Base-by-base conservation (phyloP, 2,888 invertebrate genomes). In the Mamestra brassicae region DNA sequence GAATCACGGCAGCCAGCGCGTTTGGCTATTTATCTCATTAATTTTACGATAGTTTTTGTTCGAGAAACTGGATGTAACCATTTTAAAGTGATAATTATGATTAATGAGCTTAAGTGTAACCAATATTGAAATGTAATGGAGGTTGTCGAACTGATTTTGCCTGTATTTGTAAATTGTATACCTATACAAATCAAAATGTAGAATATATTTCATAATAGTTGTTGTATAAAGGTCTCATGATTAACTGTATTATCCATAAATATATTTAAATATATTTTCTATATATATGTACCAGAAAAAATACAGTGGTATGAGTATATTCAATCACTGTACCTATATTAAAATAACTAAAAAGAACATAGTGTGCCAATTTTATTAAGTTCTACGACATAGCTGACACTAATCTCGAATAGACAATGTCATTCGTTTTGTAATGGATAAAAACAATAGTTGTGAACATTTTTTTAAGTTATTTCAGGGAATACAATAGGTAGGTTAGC, bases 71-170 rank as follows among this genome's bases (percentile, higher is more conserved):
- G 45, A 45, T 42, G 7, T 45, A 62, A 45, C 15, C 52, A 45
- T 38, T 15, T 38, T 52, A n/a, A 71, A 55, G 63, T 57, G n/a
- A 54, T 42, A 66, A 36, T 68, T 38, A 60, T 38, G 60, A 67
- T 26, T 26, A 17, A 67, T 72, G 84, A 80, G 66, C 72, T 80
- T 83, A 64, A 26, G 45, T 50, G 60, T 70, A 70, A 81, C 38
- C 36, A 71, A 68, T 60, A 34, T 61, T 82, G 15, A 75, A 62
- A 60, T 76, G 38, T 58, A 75, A 36, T 42, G 58, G 36, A 58
- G 62, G 50, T 63, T 71, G 58, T 47, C 54, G 79, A 71, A 79
- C 60, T 82, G 78, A 82, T 77, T 76, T 82, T 82, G 60, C 45
- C 60, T 65, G n/a, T 65, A 83, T 62, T 58, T 62, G 47, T 72